Base-by-base conservation (phyloP, 2,888 invertebrate genomes). In the Cerastoderma edule region DNA sequence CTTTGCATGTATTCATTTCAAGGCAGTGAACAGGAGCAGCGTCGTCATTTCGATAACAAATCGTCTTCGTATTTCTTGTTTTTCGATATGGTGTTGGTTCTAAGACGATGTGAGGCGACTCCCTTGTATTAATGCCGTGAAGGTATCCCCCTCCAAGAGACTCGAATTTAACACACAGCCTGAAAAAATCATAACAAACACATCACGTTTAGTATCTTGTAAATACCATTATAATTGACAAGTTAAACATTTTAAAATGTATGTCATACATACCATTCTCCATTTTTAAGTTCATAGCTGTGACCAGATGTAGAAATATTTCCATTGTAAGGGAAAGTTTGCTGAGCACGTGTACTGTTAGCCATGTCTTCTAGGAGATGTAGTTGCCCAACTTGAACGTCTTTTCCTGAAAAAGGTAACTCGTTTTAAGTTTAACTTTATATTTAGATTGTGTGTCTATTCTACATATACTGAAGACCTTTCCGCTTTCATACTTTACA, bases 1-100 rank as follows among this genome's bases (percentile, higher is more conserved):
- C 24, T 0, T 16, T 24, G 35, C 73, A 73, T 2, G 1, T 44
- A 6, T 39, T 53, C 0, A 22, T 27, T 39, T 66, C 50, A 44
- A n/a, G 22, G 35, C 73, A 73, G 48, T 73, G 73, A 46, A 39
- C 60, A 30, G 73, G 72, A 53, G 72, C 16, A 24, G 35, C 44
- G 39, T 39, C 39, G 35, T 72, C 72, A 60, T 28, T 67, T 28
- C 60, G 30, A 35, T 67, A 72, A 30, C 72, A 72, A n/a, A 72
- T 48, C n/a, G n/a, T 16, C 35, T 60, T 46, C 22, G 22, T 30
- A 0, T 33, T 19, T 16, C 2, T 39, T 5, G 57, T 57, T 24
- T 72, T 72, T 13, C n/a, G 56, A 35, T 72, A 72, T n/a, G 60
- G 60, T 16, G 60, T 35, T 24, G 72, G 33, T 3, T n/a, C 16